A percentile compares a stretch with the other conserved stretches of the same genome.
Conservation (phyloP, 2,113 vertebrate genomes). For the Procavia capensis region DNA sequence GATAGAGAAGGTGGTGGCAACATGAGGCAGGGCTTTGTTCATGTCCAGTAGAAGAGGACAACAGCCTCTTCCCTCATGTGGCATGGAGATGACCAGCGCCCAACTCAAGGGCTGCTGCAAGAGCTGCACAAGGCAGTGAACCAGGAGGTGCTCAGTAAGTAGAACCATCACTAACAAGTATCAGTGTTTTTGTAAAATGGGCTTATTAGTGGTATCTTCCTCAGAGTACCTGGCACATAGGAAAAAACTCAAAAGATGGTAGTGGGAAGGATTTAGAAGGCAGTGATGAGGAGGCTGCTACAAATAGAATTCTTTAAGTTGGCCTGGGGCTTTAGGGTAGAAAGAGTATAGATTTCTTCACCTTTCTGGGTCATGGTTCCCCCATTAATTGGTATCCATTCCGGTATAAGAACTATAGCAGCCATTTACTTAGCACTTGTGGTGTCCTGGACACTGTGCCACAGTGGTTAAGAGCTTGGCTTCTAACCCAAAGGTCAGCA, state of each 20-base stretch:
- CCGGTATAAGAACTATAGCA: accelerated
- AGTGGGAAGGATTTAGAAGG: not conserved
- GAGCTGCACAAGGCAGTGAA: not conserved
- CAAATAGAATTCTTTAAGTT: not conserved
- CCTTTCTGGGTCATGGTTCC: not conserved
- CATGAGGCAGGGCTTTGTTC: no score
- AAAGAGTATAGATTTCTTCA: not conserved
- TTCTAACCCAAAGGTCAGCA: no score
- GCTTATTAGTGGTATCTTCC: no score
- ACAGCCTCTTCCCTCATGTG: not conserved
- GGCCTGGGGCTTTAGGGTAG: not conserved
- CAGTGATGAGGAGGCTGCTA: not conserved
- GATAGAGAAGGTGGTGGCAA: not conserved
- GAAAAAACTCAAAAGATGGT: not conserved
- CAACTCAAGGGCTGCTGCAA: not conserved
- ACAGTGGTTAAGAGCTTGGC: no score
- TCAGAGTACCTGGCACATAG: not conserved
- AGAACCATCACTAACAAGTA: not conserved
- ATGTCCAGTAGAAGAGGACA: not conserved
- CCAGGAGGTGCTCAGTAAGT: not conserved
- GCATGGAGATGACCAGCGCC: not conserved
- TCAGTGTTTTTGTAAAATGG: not conserved
- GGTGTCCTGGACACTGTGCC: accelerated
- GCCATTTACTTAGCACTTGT: not conserved
- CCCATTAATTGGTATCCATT: not conserved